Conservation (phyloP, 2,888 invertebrate species). For the Tiliacea citrago region DNA sequence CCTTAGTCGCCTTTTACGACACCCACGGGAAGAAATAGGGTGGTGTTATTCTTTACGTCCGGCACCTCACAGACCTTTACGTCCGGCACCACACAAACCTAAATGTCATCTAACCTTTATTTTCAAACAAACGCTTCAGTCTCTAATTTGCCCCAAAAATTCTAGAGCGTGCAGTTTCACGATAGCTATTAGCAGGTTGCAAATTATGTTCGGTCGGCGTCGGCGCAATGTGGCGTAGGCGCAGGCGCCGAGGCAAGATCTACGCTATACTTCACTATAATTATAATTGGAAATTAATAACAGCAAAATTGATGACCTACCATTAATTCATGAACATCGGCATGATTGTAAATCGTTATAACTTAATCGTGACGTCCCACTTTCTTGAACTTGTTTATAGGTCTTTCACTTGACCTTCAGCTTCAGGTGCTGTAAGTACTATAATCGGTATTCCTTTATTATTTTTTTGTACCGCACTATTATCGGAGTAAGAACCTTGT, state of each 20-base stretch:
- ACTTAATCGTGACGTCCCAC: conserved; percentile 52
- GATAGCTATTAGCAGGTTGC: conserved; percentile 87
- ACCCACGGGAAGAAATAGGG: no score
- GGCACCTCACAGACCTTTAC: no score
- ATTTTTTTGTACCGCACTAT: background rate
- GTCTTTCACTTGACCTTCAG: no score
- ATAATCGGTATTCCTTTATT: background rate
- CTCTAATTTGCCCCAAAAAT: conserved; percentile 26
- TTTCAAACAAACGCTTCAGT: background rate
- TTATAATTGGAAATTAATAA: conserved; percentile 70
- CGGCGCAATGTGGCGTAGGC: conserved; percentile 78
- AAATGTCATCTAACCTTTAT: background rate
- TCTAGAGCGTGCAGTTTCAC: conserved; percentile 66
- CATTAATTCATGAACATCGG: conserved; percentile 45
- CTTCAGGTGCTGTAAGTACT: no score
- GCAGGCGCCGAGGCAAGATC: conserved; percentile 78
- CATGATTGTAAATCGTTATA: conserved; percentile 46
- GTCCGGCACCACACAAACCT: no score
- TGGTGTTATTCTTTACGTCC: no score
- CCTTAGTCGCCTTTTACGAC: no score
- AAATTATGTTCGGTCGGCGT: conserved; percentile 79
- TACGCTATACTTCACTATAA: conserved; percentile 63
- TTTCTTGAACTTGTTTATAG: conserved; percentile 19
- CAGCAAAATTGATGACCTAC: conserved; percentile 51
- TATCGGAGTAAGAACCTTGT: background rate